A percentile compares a stretch with the other conserved stretches of the same genome.
These are phyloP conservation scores for Brachirus orientalis DNA, from an alignment of 2,113 vertebrate species.

Conservation along the genomic window DNA sequence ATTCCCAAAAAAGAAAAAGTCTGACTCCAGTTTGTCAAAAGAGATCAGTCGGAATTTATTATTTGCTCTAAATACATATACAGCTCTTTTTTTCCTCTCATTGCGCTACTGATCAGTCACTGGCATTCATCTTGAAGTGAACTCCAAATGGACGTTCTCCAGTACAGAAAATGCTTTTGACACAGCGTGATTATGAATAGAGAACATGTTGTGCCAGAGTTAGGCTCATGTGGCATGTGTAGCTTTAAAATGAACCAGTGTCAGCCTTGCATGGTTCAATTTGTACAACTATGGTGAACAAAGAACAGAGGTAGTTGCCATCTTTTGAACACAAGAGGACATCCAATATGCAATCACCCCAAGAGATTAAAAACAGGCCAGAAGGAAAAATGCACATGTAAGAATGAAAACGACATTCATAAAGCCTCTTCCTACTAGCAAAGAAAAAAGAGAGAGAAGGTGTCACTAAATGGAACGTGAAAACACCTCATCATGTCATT, in stretches of 20 bases:
- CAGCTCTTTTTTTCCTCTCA: conserved; percentile 63
- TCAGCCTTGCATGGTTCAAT: conserved; percentile 43
- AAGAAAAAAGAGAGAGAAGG: conserved; percentile 15
- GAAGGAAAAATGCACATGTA: conserved; percentile 6
- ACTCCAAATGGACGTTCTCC: conserved; percentile 41
- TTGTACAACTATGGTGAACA: conserved; percentile 37
- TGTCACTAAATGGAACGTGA: conserved; percentile 31
- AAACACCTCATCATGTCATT: conserved; percentile 29
- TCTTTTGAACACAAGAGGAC: conserved; percentile 45
- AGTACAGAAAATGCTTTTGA: conserved; percentile 33
- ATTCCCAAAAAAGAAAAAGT: conserved; percentile 34
- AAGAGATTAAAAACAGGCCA: conserved; percentile 24
- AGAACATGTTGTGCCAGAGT: conserved; percentile 29
- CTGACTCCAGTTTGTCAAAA: conserved; percentile 74
- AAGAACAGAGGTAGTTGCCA: conserved; percentile 60
- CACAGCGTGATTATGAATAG: conserved; percentile 14
- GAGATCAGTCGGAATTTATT: conserved; percentile 83
- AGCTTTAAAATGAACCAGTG: conserved; percentile 25
- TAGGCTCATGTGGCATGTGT: conserved; percentile 37
- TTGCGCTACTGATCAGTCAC: conserved; percentile 50
- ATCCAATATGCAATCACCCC: conserved; percentile 35
- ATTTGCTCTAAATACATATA: conserved; percentile 78
- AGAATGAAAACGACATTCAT: conserved; percentile 29
- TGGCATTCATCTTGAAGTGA: conserved; percentile 49
- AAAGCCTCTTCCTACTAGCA: conserved; percentile 32